phyloP scores from a whole-genome alignment of 2,113 vertebrate species.

The Sebastes fasciatus region DNA sequence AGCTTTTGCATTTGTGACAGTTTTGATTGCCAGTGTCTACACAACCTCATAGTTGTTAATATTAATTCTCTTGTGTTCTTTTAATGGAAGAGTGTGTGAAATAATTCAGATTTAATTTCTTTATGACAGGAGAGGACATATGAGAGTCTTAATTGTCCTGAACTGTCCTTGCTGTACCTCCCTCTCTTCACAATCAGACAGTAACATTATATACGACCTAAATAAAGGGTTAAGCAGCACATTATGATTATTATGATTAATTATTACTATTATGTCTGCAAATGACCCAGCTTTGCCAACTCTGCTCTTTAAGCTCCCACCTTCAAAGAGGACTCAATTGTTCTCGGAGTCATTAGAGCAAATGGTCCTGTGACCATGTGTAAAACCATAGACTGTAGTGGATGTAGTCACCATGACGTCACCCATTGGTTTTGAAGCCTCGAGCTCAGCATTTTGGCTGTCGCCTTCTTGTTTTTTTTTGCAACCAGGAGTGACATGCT shows the following conservation, averaged over 20 bases:
- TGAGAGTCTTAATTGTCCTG: neutral
- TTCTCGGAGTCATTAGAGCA: neutral
- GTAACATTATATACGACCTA: neutral
- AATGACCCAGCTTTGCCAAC: neutral
- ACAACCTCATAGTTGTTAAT: neutral
- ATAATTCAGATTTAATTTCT: neutral
- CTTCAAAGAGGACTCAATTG: neutral
- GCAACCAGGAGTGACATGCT: no score
- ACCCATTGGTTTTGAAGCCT: no score
- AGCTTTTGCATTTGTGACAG: conserved; percentile 23
- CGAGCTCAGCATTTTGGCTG: no score
- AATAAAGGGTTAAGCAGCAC: neutral
- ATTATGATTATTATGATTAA: neutral
- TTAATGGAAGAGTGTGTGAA: conserved; percentile 1
- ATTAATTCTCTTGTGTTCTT: neutral
- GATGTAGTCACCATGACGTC: no score
- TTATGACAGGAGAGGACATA: conserved; percentile 6
- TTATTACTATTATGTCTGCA: neutral
- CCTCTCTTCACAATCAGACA: neutral
- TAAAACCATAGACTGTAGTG: no score
- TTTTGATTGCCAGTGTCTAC: conserved; percentile 14
- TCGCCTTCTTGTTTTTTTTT: no score
- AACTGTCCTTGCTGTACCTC: neutral
- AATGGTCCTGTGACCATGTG: neutral
- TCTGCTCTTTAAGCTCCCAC: neutral